phyloP scores from a whole-genome alignment of 2,797 vertebrate genomes.

The Myotis planiceps region DNA sequence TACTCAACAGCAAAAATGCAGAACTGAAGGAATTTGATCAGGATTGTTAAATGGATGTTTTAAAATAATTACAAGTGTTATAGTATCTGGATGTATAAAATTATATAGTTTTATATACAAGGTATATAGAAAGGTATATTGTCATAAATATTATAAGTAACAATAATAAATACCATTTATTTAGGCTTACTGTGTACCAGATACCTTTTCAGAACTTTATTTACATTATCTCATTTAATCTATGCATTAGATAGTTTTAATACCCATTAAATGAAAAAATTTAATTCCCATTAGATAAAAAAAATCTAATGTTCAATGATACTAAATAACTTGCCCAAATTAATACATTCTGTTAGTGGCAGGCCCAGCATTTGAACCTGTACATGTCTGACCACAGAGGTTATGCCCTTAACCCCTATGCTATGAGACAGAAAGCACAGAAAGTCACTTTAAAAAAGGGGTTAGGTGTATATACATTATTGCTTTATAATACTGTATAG shows the following conservation, averaged over 20 bases:
- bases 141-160: not conserved
- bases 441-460: not conserved
- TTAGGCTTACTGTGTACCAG: not conserved
- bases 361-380: not conserved
- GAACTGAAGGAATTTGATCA: not conserved
- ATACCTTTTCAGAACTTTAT: not conserved
- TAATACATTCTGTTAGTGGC: not conserved
- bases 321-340: not conserved
- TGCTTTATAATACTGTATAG: not conserved
- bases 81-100: not conserved
- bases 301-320: constrained; percentile 24
- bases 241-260: not conserved
- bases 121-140: not conserved
- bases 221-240: not conserved
- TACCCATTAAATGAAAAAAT: constrained; percentile 3
- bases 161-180: not conserved
- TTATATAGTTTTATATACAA: not conserved
- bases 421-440: not conserved
- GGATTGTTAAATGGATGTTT: not conserved
- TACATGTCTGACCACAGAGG: not conserved
- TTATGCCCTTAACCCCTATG: not conserved
- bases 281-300: not conserved
- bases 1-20: not conserved
- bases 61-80: constrained; percentile 5
- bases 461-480: not conserved